phyloP scores from a whole-genome alignment of 1,140 invertebrate species.

The Achatina immaculata region DNA sequence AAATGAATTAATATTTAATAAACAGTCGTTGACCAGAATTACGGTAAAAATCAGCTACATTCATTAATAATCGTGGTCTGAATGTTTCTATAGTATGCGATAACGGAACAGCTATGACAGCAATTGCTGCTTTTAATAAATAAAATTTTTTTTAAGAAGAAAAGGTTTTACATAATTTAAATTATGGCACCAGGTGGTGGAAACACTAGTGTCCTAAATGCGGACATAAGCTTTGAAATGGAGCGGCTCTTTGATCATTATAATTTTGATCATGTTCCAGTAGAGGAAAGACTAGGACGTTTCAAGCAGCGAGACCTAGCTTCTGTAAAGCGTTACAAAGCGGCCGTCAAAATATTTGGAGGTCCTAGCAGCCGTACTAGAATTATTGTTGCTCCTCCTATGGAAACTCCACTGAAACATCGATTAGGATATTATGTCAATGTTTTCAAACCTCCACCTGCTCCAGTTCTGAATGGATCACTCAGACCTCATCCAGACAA shows the following conservation, averaged over 20 bases:
- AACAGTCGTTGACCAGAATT: too few relatives aligned
- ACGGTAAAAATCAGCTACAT: neutral
- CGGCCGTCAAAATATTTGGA: constrained; percentile 67
- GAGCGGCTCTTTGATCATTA: constrained; percentile 64
- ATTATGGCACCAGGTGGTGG: neutral
- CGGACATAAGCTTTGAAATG: constrained; percentile 61
- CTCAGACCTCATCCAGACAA: constrained; percentile 45
- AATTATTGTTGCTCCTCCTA: constrained; percentile 59
- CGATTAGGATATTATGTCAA: constrained; percentile 55
- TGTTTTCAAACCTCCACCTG: constrained; percentile 38
- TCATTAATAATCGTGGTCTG: too few relatives aligned
- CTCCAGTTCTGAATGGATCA: constrained; percentile 46
- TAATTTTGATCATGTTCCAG: constrained; percentile 67
- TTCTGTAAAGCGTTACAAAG: constrained; percentile 65
- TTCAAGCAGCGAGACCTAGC: constrained; percentile 61
- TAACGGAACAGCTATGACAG: too few relatives aligned
- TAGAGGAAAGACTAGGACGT: constrained; percentile 55
- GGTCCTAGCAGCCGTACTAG: constrained; percentile 61
- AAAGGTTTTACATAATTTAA: neutral
- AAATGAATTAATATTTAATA: too few relatives aligned
- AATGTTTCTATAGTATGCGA: too few relatives aligned
- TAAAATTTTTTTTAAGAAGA: neutral
- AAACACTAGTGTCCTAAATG: constrained; percentile 39
- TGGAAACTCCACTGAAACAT: constrained; percentile 63
- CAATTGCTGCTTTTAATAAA: too few relatives aligned